These are phyloP conservation scores for Dasyprocta punctata DNA, from an alignment of 2,113 vertebrate genomes.

Conservation along the genomic window DNA sequence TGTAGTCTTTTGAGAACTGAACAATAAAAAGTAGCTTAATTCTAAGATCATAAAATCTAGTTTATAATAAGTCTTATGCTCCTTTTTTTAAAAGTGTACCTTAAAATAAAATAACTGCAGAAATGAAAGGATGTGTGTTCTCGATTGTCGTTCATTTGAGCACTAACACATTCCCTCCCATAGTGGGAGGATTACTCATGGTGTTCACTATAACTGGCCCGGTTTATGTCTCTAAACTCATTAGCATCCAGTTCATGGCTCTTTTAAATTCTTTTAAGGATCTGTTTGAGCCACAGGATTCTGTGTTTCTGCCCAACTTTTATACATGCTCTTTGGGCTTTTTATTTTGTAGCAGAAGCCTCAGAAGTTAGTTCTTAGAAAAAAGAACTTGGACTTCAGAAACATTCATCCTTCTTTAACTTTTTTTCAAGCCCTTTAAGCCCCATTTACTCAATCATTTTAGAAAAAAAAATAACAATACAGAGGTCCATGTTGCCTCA, in stretches of 20 bases:
- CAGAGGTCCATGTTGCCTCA: not conserved
- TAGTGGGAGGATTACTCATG: accelerated
- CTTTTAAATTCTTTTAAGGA: not conserved
- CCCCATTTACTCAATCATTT: not conserved
- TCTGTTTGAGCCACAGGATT: not conserved
- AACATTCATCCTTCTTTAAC: not conserved
- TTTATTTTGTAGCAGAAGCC: not conserved
- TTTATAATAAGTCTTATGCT: not conserved
- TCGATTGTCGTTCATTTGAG: not conserved
- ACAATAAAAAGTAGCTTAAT: not conserved
- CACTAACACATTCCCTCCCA: not conserved
- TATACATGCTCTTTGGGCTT: not conserved
- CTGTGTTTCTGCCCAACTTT: not conserved
- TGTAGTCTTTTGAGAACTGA: not conserved
- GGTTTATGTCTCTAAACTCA: not conserved
- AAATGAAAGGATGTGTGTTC: not conserved
- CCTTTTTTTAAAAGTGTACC: not conserved
- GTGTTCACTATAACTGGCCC: not conserved
- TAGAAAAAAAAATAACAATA: not conserved
- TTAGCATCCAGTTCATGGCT: not conserved
- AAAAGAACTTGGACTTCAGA: not conserved
- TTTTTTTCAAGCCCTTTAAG: not conserved
- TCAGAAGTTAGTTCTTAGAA: not conserved
- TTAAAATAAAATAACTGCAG: not conserved
- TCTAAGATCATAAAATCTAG: not conserved